Percentiles rank a stretch among this genome's conserved stretches.
Evolutionary conservation across 2,888 invertebrate genomes (phyloP).

Genomic region (Pseudococcus viburni): DNA sequence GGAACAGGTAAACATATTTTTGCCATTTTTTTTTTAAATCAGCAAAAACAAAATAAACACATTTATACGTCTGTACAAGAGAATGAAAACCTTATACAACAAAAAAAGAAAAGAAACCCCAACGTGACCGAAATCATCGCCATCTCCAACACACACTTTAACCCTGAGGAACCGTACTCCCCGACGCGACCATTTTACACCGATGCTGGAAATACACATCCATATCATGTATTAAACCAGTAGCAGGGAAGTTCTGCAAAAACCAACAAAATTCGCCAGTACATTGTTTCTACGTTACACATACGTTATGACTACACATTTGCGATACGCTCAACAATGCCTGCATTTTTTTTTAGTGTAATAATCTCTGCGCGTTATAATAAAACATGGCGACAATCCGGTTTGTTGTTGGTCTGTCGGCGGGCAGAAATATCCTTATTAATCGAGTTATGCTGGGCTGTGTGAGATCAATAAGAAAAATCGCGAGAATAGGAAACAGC

Average conservation of each 20-base stretch:
- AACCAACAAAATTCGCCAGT: conserved; percentile 31
- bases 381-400: conserved; percentile 56
- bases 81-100: not conserved
- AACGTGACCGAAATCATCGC: conserved; percentile 25
- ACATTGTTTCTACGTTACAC: conserved; percentile 11
- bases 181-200: not conserved
- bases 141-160: conserved; percentile 1
- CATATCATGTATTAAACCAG: not conserved
- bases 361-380: conserved; percentile 9
- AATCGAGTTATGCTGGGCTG: conserved; percentile 49
- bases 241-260: not conserved
- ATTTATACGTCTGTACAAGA: no score
- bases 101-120: not conserved
- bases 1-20: no score
- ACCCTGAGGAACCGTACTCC: not conserved
- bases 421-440: conserved; percentile 56
- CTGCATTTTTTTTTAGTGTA: conserved; percentile 15
- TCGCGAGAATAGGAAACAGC: conserved; percentile 16
- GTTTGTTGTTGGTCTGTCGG: conserved; percentile 43
- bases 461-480: conserved; percentile 49
- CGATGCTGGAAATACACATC: not conserved
- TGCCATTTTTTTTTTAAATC: no score
- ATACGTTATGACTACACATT: not conserved
- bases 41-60: no score
- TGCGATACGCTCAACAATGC: conserved; percentile 36